Evolutionary conservation across 1,140 invertebrate species (phyloP).

Genomic region (Neodiprion lecontei): DNA sequence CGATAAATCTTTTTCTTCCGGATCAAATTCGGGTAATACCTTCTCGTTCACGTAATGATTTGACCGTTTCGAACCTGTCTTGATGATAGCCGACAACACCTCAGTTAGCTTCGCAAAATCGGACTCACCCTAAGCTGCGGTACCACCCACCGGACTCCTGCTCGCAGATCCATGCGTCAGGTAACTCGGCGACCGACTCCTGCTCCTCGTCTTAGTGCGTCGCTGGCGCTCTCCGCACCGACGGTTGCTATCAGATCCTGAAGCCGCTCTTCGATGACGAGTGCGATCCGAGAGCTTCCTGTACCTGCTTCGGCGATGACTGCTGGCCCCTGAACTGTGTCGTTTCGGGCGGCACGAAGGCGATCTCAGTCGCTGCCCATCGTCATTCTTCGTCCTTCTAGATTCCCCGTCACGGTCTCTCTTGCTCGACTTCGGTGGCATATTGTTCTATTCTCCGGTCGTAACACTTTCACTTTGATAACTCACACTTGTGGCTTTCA

Average conservation of each 20-base stretch:
- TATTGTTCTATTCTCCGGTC: too few species aligned
- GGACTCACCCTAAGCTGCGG: constrained; percentile 18
- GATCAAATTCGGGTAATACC: constrained; percentile 21
- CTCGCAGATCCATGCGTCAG: background rate
- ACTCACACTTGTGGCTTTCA: too few species aligned
- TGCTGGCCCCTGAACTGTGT: background rate
- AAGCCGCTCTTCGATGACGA: background rate
- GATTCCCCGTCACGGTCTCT: too few species aligned
- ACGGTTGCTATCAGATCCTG: too few species aligned
- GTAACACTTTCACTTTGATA: too few species aligned
- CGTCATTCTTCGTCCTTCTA: background rate
- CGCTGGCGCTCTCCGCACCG: background rate
- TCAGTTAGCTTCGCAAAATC: background rate
- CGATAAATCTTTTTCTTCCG: constrained; percentile 4
- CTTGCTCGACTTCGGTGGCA: too few species aligned
- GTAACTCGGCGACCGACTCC: background rate
- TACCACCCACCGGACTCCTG: too few species aligned
- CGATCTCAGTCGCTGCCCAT: constrained; percentile 1
- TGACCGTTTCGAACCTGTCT: background rate
- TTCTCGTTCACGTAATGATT: constrained; percentile 19
- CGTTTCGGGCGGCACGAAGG: background rate
- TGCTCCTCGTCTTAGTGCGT: background rate
- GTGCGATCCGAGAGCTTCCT: background rate
- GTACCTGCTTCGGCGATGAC: background rate
- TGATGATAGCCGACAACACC: background rate